A percentile compares a stretch with the other conserved stretches of the same genome.
These are phyloP conservation scores for Dexiosoma caninum DNA, from an alignment of 2,888 invertebrate species.

Conservation along the genomic window DNA sequence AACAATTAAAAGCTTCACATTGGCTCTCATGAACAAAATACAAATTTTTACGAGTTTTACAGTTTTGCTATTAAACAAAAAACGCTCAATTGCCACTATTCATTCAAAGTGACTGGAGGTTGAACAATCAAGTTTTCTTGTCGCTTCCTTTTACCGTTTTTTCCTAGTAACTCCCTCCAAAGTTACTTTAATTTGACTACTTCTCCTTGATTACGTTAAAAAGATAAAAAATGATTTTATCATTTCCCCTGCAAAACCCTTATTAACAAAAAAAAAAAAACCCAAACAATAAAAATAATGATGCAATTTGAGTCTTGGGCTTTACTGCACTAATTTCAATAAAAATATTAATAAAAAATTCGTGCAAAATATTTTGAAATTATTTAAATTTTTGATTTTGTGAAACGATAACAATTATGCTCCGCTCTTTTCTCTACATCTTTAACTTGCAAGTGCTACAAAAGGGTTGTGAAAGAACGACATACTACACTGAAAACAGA, in stretches of 20 bases:
- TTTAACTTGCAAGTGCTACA: background rate
- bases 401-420: conserved; percentile 34
- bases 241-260: background rate
- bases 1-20: background rate
- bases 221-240: conserved; percentile 50
- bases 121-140: background rate
- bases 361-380: conserved; percentile 32
- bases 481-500: conserved; percentile 1
- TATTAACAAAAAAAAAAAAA: no score
- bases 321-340: background rate
- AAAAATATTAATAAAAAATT: background rate
- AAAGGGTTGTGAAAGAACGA: background rate
- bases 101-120: background rate
- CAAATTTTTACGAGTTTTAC: background rate
- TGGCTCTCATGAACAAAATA: background rate
- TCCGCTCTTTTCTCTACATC: background rate
- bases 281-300: background rate
- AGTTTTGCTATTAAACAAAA: background rate
- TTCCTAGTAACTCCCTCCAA: background rate
- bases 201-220: conserved; percentile 17
- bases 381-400: conserved; percentile 51
- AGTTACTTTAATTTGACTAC: background rate
- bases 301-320: background rate
- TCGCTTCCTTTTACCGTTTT: background rate
- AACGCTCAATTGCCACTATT: background rate